Percentiles rank a stretch among this genome's conserved stretches.
Conservation (phyloP, 2,797 vertebrate genomes). For the Amblyraja radiata region DNA sequence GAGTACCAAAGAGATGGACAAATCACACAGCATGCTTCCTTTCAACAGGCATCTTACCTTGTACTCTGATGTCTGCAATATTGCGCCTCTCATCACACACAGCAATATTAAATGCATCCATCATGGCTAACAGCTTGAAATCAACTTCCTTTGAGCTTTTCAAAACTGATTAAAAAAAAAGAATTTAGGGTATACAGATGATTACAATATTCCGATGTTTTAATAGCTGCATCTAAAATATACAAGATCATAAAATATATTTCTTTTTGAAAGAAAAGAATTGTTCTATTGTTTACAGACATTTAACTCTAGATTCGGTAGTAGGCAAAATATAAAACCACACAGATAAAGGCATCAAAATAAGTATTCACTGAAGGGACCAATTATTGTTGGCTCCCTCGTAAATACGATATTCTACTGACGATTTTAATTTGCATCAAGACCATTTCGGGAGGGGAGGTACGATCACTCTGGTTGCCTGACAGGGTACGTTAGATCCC, state of each 20-base stretch:
- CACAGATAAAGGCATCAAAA: neutral
- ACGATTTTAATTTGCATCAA: neutral
- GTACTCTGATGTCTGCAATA: constrained; percentile 89
- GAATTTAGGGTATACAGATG: neutral
- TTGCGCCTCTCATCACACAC: constrained; percentile 72
- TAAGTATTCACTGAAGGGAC: neutral
- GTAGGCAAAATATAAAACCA: neutral
- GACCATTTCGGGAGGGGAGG: neutral
- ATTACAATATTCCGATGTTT: neutral
- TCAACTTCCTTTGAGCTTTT: constrained; percentile 66
- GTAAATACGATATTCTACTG: neutral
- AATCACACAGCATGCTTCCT: neutral
- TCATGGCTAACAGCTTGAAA: constrained; percentile 76
- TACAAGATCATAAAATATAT: neutral
- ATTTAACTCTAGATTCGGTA: neutral
- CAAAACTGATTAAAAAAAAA: constrained; percentile 53
- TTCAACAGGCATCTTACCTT: constrained; percentile 60
- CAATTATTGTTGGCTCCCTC: neutral
- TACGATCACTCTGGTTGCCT: neutral
- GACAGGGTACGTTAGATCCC: neutral
- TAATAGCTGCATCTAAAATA: neutral
- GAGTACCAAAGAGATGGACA: neutral
- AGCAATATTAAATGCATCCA: constrained; percentile 76
- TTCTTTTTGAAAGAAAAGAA: neutral
- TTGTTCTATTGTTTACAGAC: neutral